A percentile compares a stretch with the other conserved stretches of the same genome.
These are phyloP conservation scores for Cynocephalus volans DNA, from an alignment of 2,113 vertebrate species.

Conservation along the genomic window DNA sequence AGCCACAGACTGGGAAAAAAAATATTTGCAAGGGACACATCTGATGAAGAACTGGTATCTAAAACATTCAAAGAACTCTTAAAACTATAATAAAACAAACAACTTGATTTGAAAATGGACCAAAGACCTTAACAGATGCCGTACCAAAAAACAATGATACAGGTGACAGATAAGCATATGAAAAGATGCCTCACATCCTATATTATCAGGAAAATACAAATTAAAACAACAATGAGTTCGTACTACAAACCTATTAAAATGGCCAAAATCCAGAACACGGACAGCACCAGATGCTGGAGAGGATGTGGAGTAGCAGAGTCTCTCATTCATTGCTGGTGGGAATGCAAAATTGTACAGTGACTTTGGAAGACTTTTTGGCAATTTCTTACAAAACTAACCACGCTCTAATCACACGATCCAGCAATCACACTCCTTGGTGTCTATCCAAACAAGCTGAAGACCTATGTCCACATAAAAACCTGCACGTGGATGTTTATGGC, in stretches of 20 bases:
- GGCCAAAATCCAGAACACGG: neutral
- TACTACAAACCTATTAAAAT: neutral
- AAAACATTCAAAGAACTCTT: neutral
- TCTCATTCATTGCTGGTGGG: no score
- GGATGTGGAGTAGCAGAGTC: neutral
- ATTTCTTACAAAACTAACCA: neutral
- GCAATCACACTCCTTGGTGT: neutral
- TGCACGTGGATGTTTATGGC: neutral
- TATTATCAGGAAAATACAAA: neutral
- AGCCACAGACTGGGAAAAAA: neutral
- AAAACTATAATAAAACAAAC: neutral
- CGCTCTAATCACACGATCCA: neutral
- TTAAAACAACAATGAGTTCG: neutral
- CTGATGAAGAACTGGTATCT: neutral
- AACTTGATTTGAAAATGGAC: neutral
- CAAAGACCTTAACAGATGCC: neutral
- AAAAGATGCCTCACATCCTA: neutral
- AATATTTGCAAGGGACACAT: neutral
- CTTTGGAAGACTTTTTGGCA: no score
- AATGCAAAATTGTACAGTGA: no score
- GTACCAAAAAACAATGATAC: neutral
- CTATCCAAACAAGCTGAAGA: neutral
- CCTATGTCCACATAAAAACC: neutral
- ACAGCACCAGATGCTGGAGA: neutral
- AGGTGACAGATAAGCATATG: neutral